A percentile compares a stretch with the other conserved stretches of the same genome.
Conservation (phyloP, 2,797 vertebrate genomes). For the Sarcophilus harrisii region DNA sequence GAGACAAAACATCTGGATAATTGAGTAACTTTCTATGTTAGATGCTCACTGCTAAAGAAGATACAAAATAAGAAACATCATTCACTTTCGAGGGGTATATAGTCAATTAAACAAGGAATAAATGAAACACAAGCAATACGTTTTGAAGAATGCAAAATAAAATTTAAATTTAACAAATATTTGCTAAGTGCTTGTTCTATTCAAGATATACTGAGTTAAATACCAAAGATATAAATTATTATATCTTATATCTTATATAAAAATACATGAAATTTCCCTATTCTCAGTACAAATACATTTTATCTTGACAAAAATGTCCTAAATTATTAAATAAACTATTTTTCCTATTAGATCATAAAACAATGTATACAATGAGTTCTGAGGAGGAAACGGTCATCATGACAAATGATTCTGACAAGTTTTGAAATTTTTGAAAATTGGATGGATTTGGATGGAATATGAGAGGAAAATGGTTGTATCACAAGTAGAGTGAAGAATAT, state of each 20-base stretch:
- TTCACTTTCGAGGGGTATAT: background rate
- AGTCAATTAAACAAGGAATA: background rate
- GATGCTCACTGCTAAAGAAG: constrained; percentile 1
- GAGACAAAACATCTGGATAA: constrained; percentile 59
- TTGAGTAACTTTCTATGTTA: constrained; percentile 26
- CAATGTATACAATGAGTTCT: background rate
- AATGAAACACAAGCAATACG: background rate
- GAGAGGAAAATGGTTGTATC: background rate
- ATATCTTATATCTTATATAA: too few relatives aligned
- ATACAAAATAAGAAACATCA: background rate
- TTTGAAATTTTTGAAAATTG: background rate
- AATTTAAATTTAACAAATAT: background rate
- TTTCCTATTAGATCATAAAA: background rate
- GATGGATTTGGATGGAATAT: background rate
- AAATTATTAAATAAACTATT: background rate
- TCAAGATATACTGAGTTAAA: background rate
- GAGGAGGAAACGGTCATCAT: background rate
- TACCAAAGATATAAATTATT: background rate
- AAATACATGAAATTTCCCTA: background rate
- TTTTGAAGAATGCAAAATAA: background rate
- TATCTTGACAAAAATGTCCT: background rate
- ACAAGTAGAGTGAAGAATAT: background rate
- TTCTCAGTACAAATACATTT: background rate
- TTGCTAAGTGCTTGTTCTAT: background rate
- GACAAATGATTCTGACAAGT: background rate